These are phyloP conservation scores for Limenitis arthemis DNA, from an alignment of 2,888 invertebrate genomes.

Conservation along the genomic window DNA sequence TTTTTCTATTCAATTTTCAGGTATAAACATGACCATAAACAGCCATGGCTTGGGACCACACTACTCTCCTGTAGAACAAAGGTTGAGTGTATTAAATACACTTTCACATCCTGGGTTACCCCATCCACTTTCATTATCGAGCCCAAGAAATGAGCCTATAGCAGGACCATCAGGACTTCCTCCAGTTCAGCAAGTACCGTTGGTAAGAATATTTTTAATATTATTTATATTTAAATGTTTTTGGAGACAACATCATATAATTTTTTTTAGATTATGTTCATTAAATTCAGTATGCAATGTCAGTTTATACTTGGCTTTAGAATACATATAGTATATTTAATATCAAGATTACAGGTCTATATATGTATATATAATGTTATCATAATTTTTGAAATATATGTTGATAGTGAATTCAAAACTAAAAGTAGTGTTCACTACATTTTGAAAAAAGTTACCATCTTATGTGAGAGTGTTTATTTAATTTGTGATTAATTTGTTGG, in stretches of 20 bases:
- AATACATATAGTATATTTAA: too few species aligned
- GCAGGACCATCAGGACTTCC: constrained; percentile 89
- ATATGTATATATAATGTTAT: too few species aligned
- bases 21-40: constrained; percentile 75
- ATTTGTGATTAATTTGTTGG: neutral
- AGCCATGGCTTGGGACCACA: constrained; percentile 47
- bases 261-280: too few species aligned
- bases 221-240: neutral
- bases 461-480: too few species aligned
- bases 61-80: constrained; percentile 59
- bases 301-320: too few species aligned
- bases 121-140: constrained; percentile 66
- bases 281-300: too few species aligned
- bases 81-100: constrained; percentile 55
- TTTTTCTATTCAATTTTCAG: constrained; percentile 38
- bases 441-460: too few species aligned
- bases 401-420: too few species aligned
- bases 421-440: too few species aligned
- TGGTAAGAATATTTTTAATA: constrained; percentile 70
- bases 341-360: too few species aligned
- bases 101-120: constrained; percentile 53
- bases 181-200: constrained; percentile 90
- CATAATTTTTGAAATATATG: too few species aligned
- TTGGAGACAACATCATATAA: too few species aligned
- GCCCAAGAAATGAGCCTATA: constrained; percentile 79